These are phyloP conservation scores for Prenolepis imparis DNA, from an alignment of 2,888 invertebrate genomes.

Conservation along the genomic window DNA sequence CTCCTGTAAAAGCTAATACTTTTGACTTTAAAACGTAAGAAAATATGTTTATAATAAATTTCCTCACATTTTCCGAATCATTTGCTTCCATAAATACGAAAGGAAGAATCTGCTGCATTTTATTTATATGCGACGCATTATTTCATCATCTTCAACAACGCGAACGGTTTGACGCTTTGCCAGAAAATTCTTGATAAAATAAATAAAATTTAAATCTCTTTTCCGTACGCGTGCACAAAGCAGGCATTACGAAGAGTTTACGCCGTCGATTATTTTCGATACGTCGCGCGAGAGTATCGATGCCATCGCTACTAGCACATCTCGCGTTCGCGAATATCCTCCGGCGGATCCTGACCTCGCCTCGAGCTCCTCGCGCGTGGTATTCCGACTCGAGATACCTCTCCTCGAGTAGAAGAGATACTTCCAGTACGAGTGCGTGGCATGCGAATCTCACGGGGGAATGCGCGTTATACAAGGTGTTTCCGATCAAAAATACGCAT, in stretches of 20 bases:
- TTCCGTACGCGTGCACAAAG: not conserved
- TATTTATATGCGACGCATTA: not conserved
- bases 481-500: not conserved
- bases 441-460: conserved; percentile 35
- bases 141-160: not conserved
- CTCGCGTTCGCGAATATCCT: conserved; percentile 32
- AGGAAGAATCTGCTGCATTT: not conserved
- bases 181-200: not conserved
- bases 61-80: not conserved
- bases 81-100: not conserved
- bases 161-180: not conserved
- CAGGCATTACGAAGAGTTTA: not conserved
- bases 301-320: conserved; percentile 24
- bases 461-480: not conserved
- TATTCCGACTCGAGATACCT: conserved; percentile 49
- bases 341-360: conserved; percentile 52
- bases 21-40: not conserved
- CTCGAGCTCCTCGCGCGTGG: conserved; percentile 25
- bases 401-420: conserved; percentile 26
- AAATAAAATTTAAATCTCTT: not conserved
- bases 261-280: not conserved
- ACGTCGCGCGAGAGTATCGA: conserved; percentile 30
- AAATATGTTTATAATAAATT: conserved; percentile 11
- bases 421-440: conserved; percentile 39
- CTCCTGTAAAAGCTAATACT: not conserved